Base-by-base conservation (phyloP, 1,140 invertebrate genomes). In the Diorhabda carinulata region DNA sequence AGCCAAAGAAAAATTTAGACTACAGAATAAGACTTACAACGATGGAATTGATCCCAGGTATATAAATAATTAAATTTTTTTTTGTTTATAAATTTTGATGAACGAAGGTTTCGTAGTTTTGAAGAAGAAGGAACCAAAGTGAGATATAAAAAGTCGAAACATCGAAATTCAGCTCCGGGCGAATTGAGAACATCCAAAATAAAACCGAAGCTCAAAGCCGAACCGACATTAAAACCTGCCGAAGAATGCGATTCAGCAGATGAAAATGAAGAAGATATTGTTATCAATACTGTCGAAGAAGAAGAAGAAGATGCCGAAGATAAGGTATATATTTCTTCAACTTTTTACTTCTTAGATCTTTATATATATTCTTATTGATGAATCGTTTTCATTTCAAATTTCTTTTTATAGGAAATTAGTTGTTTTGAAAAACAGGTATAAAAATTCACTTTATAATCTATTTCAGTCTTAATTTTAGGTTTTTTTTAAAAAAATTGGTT, bases 161-260 rank as follows among this genome's bases (percentile, higher is more conserved):
- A 76, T 52, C 72, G 74, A 40, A 77, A 76, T 61, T 71, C 66
- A 4, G 65, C 69, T 5, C 45, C 44, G 9, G 60, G 66, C 63
- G 82, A 83, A 42, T 81, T 83, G 2, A 84, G 82, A 70, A 73
- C 80, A 2, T 83, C 83, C 62, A 90, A 89, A 80, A 84, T 88
- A 7, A 85, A 88, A 70, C 88, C 89, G 1, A 90, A 90, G 77
- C 76, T 89, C 3, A 90, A 89, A 78, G 88, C 89, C 0, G 88
- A 90, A 77, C 85, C 84, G 0, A 90, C 87, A 63, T 73, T 89
- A 5, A 89, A 89, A 78, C 81, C 81, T 4, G 86, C 81, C 69
- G 82, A 82, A 79, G 85, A 85, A 82, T 74, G 85, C 79, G 77
- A 79, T 80, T 71, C 44, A 73, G 80, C 57, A 59, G 79, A 82